Base-by-base conservation (phyloP, 2,113 vertebrate genomes). In the Hippocampus guttulatus region DNA sequence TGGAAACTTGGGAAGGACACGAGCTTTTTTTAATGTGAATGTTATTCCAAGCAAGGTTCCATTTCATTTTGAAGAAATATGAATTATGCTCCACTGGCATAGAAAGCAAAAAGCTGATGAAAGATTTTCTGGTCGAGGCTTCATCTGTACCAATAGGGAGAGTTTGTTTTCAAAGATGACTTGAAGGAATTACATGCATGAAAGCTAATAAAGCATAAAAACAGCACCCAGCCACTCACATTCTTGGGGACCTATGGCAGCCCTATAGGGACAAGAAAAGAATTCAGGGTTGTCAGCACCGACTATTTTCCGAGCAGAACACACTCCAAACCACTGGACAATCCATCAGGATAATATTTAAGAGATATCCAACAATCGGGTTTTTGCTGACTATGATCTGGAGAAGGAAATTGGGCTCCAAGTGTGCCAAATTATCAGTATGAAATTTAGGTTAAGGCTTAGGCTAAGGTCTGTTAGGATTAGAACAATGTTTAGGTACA, bases 31-130 rank as follows among this genome's bases (percentile, higher is more conserved):
- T 61, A 61, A 9, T 30, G 27, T 3, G 58, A 33, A 33, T 33
- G 58, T 61, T 61, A 61, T 30, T 61, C 58, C 58, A 61, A 61
- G 58, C 1, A 30, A 61, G 25, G 27, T 33, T 61, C 58, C 58
- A 61, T 61, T 61, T 33, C 30, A 61, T 61, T 33, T 61, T 61
- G 27, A 33, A 61, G 58, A 61, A 61, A 61, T 33, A 61, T 61
- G 58, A 61, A 61, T 61, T 33, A 61, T 33, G 58, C 14, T 33
- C 15, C 16, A 20, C 27, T 61, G 58, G 58, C 58, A 61, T 61
- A 30, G 58, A 61, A 61, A 61, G 27, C 58, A 38, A 2, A 33
- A 15, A 30, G 27, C 58, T 61, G 58, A 61, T 61, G 58, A 61
- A 61, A 61, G 58, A 61, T 15, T 61, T 61, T 33, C 27, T 61